Conservation (phyloP, 2,888 invertebrate genomes). For the Entomobrya multifasciata region DNA sequence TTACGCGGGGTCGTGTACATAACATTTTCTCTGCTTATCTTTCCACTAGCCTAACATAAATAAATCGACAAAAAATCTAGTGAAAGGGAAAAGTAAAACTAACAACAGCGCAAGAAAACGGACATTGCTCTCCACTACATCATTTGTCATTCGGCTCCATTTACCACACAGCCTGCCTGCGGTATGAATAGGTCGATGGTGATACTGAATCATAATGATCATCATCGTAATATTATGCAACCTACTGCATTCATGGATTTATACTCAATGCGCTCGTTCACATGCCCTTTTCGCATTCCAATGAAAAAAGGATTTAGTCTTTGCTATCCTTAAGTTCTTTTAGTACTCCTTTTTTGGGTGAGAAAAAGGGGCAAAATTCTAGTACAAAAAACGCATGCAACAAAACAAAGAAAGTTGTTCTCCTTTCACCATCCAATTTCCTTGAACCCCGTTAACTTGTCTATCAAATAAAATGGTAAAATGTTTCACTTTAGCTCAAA, state of each 20-base stretch:
- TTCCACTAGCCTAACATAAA: background rate
- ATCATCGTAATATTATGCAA: background rate
- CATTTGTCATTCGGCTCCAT: conserved; percentile 48
- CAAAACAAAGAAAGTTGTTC: too few species aligned
- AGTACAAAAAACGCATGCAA: too few species aligned
- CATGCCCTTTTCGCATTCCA: conserved; percentile 44
- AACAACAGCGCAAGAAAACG: conserved; percentile 2
- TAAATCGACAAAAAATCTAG: conserved; percentile 3
- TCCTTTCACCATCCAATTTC: too few species aligned
- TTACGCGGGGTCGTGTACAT: background rate
- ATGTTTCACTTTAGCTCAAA: too few species aligned
- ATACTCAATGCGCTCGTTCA: conserved; percentile 5
- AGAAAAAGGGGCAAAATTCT: too few species aligned
- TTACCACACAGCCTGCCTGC: background rate
- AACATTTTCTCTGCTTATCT: conserved; percentile 6
- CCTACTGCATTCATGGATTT: conserved; percentile 22
- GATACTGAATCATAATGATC: background rate
- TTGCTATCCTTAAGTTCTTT: too few species aligned
- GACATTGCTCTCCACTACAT: conserved; percentile 17
- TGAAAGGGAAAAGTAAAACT: background rate
- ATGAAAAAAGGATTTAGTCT: too few species aligned
- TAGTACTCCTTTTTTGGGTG: too few species aligned
- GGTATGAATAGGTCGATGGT: background rate
- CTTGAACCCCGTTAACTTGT: too few species aligned
- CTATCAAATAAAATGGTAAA: too few species aligned